A percentile compares a stretch with the other conserved stretches of the same genome.
Evolutionary conservation across 1,140 invertebrate species (phyloP).

Genomic region (Drosophila micromelanica): DNA sequence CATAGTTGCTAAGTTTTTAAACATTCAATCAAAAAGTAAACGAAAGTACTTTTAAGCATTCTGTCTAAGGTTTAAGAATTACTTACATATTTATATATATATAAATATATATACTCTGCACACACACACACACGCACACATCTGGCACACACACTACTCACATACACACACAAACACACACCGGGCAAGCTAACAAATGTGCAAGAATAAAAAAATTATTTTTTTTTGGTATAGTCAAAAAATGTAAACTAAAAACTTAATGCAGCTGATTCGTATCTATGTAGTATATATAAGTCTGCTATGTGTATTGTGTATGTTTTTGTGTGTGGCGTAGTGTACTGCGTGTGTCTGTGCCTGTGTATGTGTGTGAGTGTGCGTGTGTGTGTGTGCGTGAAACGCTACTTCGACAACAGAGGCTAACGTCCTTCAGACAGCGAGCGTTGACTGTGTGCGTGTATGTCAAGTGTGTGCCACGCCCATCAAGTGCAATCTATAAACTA

Average conservation of each 20-base stretch:
- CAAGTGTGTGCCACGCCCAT: slow-evolving; percentile 33
- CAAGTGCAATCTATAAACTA: slow-evolving; percentile 51
- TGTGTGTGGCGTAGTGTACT: slow-evolving; percentile 6
- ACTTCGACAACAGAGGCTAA: slow-evolving; percentile 77
- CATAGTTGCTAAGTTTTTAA: slow-evolving; percentile 40
- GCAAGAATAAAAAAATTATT: slow-evolving; percentile 12
- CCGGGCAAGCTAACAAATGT: slow-evolving; percentile 43
- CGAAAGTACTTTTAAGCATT: slow-evolving; percentile 70
- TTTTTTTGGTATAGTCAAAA: background rate
- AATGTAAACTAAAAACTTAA: slow-evolving; percentile 28
- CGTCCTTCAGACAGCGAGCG: slow-evolving; percentile 58
- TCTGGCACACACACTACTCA: slow-evolving; percentile 19
- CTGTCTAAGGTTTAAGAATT: slow-evolving; percentile 74
- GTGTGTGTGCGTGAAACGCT: slow-evolving; percentile 7
- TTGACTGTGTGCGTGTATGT: slow-evolving; percentile 13
- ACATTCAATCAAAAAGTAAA: slow-evolving; percentile 45
- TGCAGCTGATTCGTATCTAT: slow-evolving; percentile 13
- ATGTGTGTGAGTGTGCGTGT: slow-evolving; percentile 12
- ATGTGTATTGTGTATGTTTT: slow-evolving; percentile 23
- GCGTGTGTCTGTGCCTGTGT: slow-evolving; percentile 10
- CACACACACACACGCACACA: slow-evolving; percentile 37
- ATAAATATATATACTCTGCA: slow-evolving; percentile 27
- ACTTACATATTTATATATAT: slow-evolving; percentile 50
- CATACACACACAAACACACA: slow-evolving; percentile 31
- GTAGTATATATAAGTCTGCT: slow-evolving; percentile 4